Percentiles rank a stretch among this genome's conserved stretches.
Conservation (phyloP, 1,140 invertebrate species). For the Bombus sibiricus region DNA sequence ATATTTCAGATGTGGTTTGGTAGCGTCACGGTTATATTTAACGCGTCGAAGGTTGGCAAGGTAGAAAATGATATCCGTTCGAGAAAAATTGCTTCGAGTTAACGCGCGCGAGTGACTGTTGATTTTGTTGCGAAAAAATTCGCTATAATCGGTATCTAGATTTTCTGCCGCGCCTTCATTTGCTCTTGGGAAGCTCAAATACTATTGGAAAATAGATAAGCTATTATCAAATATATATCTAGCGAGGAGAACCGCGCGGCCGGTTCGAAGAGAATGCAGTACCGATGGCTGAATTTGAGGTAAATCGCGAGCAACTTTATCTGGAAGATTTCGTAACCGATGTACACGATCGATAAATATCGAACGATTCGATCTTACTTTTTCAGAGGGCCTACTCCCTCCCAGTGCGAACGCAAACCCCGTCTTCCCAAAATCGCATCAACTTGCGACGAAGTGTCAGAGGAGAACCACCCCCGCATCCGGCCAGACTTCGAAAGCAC, state of each 20-base stretch:
- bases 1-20: no score
- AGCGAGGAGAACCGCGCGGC: neutral
- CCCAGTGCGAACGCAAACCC: constrained; percentile 76
- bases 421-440: constrained; percentile 78
- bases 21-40: constrained; percentile 4
- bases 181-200: neutral
- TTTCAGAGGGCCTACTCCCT: constrained; percentile 79
- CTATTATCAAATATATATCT: neutral
- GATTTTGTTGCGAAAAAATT: neutral
- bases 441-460: constrained; percentile 78
- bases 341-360: neutral
- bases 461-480: constrained; percentile 79
- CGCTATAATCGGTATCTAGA: neutral
- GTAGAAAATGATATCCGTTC: neutral
- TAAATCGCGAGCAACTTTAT: constrained; percentile 19
- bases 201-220: constrained; percentile 41
- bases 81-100: neutral
- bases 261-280: constrained; percentile 63
- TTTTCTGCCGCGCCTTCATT: neutral
- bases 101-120: neutral
- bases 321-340: no score
- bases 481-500: constrained; percentile 77
- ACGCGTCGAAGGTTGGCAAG: neutral
- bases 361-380: neutral
- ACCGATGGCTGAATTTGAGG: constrained; percentile 70